A percentile compares a stretch with the other conserved stretches of the same genome.
These are phyloP conservation scores for Scelioninae gen. 2 DNA, from an alignment of 2,888 invertebrate genomes.

Conservation along the genomic window DNA sequence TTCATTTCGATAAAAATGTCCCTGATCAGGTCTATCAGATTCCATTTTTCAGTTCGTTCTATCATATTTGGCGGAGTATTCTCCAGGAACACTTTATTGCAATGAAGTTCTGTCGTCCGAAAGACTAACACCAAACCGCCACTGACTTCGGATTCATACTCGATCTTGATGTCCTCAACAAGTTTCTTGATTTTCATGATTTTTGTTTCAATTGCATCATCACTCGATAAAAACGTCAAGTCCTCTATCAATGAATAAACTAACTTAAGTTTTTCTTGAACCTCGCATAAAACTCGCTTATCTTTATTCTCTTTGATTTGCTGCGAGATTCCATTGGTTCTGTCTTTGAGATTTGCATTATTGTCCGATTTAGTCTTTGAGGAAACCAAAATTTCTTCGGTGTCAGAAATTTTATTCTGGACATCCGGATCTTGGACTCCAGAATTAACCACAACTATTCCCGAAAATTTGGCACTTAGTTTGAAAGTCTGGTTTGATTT, in stretches of 20 bases:
- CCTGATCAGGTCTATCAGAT: conserved; percentile 69
- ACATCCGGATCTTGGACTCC: conserved; percentile 45
- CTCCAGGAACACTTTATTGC: conserved; percentile 70
- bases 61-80: conserved; percentile 64
- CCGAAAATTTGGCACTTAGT: conserved; percentile 62
- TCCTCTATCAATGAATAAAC: conserved; percentile 38
- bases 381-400: conserved; percentile 30
- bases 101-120: conserved; percentile 68
- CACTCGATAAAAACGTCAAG: conserved; percentile 10
- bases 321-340: conserved; percentile 20
- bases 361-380: conserved; percentile 3
- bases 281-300: conserved; percentile 35
- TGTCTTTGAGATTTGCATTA: not conserved
- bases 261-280: conserved; percentile 42
- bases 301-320: conserved; percentile 36
- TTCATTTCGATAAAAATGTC: conserved; percentile 79
- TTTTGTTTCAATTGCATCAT: conserved; percentile 68
- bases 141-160: conserved; percentile 61
- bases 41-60: conserved; percentile 59
- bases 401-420: conserved; percentile 3
- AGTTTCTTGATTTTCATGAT: conserved; percentile 70
- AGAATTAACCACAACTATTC: conserved; percentile 72
- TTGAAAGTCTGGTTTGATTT: conserved; percentile 63
- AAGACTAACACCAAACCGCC: conserved; percentile 67
- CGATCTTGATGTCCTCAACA: conserved; percentile 63